Percentiles rank a stretch among this genome's conserved stretches.
These are phyloP conservation scores for Pangasius macronema DNA, from an alignment of 2,797 vertebrate species.

Conservation along the genomic window DNA sequence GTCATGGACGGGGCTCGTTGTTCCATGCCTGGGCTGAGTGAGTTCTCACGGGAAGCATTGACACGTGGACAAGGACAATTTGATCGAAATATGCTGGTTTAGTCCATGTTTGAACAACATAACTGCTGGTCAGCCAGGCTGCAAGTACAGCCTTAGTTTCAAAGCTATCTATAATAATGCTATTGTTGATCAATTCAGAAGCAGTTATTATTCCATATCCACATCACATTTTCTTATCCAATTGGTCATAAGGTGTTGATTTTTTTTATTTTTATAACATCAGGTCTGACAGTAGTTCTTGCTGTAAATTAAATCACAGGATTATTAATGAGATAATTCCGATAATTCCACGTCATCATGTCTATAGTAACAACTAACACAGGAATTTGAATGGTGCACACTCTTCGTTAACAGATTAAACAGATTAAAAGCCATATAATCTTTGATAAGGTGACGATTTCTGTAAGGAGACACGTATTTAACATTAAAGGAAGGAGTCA, in stretches of 20 bases:
- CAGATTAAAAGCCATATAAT: background rate
- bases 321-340: background rate
- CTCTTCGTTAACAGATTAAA: background rate
- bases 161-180: background rate
- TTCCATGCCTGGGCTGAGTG: background rate
- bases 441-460: background rate
- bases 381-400: background rate
- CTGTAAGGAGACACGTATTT: background rate
- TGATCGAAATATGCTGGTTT: background rate
- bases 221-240: background rate
- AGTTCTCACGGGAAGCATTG: background rate
- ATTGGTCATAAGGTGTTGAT: background rate
- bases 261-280: background rate
- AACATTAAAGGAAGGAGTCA: background rate
- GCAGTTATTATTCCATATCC: background rate
- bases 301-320: background rate
- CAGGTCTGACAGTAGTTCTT: background rate
- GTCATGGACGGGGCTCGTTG: background rate
- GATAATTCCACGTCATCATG: background rate
- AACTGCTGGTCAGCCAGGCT: background rate
- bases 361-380: background rate
- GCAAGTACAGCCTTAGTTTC: background rate
- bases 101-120: background rate
- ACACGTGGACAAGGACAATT: background rate
- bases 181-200: background rate